A percentile compares a stretch with the other conserved stretches of the same genome.
Evolutionary conservation across 1,140 invertebrate species (phyloP).

Genomic region (Polypedilum vanderplanki): DNA sequence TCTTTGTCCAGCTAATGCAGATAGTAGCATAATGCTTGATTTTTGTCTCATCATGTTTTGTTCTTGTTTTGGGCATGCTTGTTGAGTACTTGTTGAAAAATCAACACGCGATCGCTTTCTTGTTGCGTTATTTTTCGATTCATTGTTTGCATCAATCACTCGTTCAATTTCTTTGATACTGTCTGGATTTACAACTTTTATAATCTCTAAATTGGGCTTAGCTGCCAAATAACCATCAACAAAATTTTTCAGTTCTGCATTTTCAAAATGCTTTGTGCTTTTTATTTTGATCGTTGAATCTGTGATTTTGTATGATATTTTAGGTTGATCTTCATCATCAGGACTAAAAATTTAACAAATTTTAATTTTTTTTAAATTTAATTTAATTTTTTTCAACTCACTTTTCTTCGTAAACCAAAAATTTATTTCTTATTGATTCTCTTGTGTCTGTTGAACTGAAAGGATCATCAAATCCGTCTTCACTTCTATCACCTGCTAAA

Average conservation of each 20-base stretch:
- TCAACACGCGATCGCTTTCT: not conserved
- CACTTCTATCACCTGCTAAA: not conserved
- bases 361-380: not conserved
- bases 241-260: conserved; percentile 13
- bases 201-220: conserved; percentile 32
- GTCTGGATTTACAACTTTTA: conserved; percentile 31
- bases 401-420: conserved; percentile 3
- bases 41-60: not conserved
- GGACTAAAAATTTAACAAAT: not conserved
- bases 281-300: not conserved
- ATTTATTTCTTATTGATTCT: not conserved
- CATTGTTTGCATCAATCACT: conserved; percentile 31
- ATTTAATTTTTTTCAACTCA: not conserved
- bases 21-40: not conserved
- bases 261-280: not conserved
- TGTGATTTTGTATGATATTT: not conserved
- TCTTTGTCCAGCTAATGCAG: not conserved
- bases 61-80: not conserved
- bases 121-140: conserved; percentile 18
- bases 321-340: not conserved
- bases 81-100: not conserved
- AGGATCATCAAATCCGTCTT: not conserved
- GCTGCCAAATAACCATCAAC: conserved; percentile 30
- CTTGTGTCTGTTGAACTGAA: not conserved
- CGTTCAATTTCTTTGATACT: conserved; percentile 31